phyloP scores from a whole-genome alignment of 2,797 vertebrate species.

The Lophius americanus region DNA sequence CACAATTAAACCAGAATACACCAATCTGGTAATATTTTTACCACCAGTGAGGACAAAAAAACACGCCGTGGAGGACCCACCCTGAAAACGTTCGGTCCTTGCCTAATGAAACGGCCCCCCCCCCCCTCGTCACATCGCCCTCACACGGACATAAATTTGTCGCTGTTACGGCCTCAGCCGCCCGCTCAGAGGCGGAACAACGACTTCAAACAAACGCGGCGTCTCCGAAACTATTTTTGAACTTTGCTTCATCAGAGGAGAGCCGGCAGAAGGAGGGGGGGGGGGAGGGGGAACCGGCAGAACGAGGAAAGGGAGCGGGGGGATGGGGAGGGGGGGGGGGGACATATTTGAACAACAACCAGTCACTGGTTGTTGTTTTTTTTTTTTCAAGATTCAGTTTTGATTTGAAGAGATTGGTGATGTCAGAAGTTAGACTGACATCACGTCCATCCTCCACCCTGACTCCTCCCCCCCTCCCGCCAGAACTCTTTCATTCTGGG shows the following conservation, averaged over 20 bases:
- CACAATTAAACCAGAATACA: too few species aligned
- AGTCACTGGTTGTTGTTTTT: not conserved
- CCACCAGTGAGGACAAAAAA: too few species aligned
- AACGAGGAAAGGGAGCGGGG: too few species aligned
- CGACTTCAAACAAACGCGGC: constrained; percentile 13
- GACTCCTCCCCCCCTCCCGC: not conserved
- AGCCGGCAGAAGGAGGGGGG: not conserved
- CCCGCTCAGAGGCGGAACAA: not conserved
- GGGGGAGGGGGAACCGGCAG: too few species aligned
- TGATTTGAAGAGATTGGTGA: not conserved
- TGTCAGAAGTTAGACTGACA: not conserved
- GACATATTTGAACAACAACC: not conserved
- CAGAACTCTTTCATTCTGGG: not conserved
- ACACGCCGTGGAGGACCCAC: too few species aligned
- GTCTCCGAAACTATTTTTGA: constrained; percentile 21
- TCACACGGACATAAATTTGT: too few species aligned
- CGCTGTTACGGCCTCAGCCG: too few species aligned
- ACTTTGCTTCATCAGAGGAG: constrained; percentile 3
- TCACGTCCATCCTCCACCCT: not conserved
- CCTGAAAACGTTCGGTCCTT: too few species aligned
- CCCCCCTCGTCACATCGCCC: too few species aligned
- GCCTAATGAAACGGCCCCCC: too few species aligned
- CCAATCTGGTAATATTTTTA: too few species aligned
- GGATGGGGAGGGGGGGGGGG: too few species aligned
- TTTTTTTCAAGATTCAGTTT: not conserved